Evolutionary conservation across 2,888 invertebrate genomes (phyloP).

Genomic region (Drosophila nr. fundita): DNA sequence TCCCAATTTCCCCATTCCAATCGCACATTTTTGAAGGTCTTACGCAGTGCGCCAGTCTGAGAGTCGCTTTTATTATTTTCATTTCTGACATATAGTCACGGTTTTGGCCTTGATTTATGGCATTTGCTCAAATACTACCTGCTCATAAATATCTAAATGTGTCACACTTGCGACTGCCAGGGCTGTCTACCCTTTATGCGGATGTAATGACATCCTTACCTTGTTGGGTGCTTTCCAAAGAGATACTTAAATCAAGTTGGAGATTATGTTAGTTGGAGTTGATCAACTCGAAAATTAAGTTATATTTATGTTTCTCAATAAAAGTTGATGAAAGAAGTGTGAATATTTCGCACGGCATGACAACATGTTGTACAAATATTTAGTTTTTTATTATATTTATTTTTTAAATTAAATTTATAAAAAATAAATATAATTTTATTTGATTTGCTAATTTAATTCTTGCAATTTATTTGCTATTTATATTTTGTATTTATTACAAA

Average conservation of each 20-base stretch:
- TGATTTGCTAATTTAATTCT: not conserved
- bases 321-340: not conserved
- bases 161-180: conserved; percentile 35
- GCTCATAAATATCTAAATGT: conserved; percentile 52
- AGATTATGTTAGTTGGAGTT: conserved; percentile 3
- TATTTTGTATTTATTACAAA: not conserved
- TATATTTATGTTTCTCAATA: not conserved
- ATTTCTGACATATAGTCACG: conserved; percentile 19
- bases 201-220: not conserved
- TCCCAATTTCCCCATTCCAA: conserved; percentile 1
- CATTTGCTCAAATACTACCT: conserved; percentile 39
- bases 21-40: conserved; percentile 37
- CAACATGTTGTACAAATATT: not conserved
- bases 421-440: not conserved
- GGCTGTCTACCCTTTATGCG: conserved; percentile 19
- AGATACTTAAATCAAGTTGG: conserved; percentile 10
- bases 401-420: too few relatives aligned
- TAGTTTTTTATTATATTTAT: not conserved
- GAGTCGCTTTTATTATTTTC: conserved; percentile 34
- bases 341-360: not conserved
- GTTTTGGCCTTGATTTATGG: conserved; percentile 48
- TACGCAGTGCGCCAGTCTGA: conserved; percentile 35
- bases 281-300: not conserved
- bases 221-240: not conserved
- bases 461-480: not conserved